phyloP scores from a whole-genome alignment of 1,140 invertebrate species.

The Diachasma alloeum region DNA sequence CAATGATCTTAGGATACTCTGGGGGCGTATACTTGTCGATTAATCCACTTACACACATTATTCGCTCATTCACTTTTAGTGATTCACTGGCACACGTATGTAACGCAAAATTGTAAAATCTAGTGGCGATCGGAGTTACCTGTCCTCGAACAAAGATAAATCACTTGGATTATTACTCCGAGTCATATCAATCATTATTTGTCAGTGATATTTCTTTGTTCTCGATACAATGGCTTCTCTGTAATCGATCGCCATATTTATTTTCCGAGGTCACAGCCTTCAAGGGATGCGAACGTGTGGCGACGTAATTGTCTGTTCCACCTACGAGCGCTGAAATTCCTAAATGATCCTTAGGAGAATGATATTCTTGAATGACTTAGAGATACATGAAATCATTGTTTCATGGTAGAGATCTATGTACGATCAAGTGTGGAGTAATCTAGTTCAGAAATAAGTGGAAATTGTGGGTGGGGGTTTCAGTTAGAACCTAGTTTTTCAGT shows the following conservation, averaged over 20 bases:
- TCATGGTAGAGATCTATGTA: background rate
- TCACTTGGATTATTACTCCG: background rate
- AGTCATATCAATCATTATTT: background rate
- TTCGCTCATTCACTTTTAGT: background rate
- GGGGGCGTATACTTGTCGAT: conserved; percentile 16
- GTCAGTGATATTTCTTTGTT: conserved; percentile 21
- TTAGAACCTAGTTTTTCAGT: background rate
- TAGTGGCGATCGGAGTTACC: background rate
- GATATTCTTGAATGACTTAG: background rate
- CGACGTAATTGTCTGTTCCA: conserved; percentile 32
- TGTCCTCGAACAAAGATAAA: background rate
- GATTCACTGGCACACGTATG: background rate
- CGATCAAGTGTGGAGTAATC: background rate
- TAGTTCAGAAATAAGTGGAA: background rate
- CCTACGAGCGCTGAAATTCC: conserved; percentile 30
- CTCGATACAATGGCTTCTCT: conserved; percentile 2
- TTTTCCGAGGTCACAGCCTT: conserved; percentile 50
- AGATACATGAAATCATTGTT: background rate
- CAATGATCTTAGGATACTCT: conserved; percentile 55
- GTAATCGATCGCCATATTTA: conserved; percentile 5
- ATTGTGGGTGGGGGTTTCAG: background rate
- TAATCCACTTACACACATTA: background rate
- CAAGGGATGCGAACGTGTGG: conserved; percentile 40
- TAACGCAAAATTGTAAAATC: background rate
- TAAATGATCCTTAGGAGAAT: background rate